Base-by-base conservation (phyloP, 2,113 vertebrate genomes). In the Madoqua kirkii region DNA sequence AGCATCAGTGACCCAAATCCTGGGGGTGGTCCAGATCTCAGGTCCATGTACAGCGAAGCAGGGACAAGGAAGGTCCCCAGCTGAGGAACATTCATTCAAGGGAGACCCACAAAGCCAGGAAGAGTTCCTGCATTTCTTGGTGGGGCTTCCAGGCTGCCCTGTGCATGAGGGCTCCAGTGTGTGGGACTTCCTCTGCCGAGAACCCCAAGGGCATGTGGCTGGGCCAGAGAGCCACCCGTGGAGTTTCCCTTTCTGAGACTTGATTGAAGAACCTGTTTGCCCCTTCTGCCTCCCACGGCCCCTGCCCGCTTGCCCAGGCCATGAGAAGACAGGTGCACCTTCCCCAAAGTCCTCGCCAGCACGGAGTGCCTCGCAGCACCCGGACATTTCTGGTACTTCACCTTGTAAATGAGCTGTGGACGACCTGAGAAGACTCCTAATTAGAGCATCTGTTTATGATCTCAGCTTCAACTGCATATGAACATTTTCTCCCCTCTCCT, bases 371-470 rank as follows among this genome's bases (percentile, higher is more conserved):
- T 1, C 2, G 0, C 48, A 78, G 79, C 48, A 57, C n/a, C 15
- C 10, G 48, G 84, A 40, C 64, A 23, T 87, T 71, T 79, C 88
- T 23, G 87, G 83, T 52, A 50, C 48, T 79, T 97, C 90, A 81
- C 92, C 62, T 84, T 82, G 76, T 59, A 88, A 95, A 86, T 9
- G 36, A 96, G 90, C 74, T 86, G 92, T n/a, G 52, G 96, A 93
- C 25, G 91, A 90, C 81, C 85, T 31, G 43, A 91, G 87, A 71
- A 94, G 89, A 82, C 62, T 83, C 94, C 91, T 96, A 95, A 97
- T 95, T 87, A 89, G 60, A 94, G 87, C 95, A 91, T 60, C 94
- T 90, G 92, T 54, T 91, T 92, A 93, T 31, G 23, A 93, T 45
- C 87, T 74, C 50, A 54, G n/a, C 48, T 57, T 79, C 57, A 85